These are phyloP conservation scores for Syngnathus rostellatus DNA, from an alignment of 2,797 vertebrate species.

Conservation along the genomic window DNA sequence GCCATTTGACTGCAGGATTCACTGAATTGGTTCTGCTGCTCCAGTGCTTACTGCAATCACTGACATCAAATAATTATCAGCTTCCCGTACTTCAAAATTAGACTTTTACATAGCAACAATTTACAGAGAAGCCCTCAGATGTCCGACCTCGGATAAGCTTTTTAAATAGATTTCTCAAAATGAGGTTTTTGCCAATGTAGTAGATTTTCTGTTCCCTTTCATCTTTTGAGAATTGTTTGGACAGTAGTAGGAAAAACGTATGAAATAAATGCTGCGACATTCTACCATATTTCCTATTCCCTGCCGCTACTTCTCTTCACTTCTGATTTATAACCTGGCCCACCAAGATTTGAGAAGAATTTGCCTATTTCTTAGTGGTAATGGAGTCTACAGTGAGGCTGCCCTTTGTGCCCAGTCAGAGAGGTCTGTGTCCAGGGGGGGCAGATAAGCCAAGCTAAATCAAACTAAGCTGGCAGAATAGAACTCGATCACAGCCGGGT, in stretches of 20 bases:
- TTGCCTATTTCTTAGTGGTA: constrained; percentile 32
- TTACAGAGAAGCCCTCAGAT: background rate
- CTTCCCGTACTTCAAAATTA: constrained; percentile 9
- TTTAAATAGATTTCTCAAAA: background rate
- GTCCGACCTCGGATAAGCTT: background rate
- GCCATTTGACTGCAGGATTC: background rate
- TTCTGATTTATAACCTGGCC: constrained; percentile 28
- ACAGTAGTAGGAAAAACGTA: background rate
- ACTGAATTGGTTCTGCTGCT: constrained; percentile 9
- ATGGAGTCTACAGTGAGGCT: constrained; percentile 40
- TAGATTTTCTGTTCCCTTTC: background rate
- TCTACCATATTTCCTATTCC: too few relatives aligned
- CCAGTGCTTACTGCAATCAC: background rate
- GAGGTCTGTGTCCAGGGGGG: constrained; percentile 49
- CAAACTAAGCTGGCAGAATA: constrained; percentile 55
- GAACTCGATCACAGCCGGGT: constrained; percentile 53
- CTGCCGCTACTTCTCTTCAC: constrained; percentile 23
- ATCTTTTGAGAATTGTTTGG: background rate
- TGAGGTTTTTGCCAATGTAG: background rate
- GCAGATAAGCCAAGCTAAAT: constrained; percentile 51
- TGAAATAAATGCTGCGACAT: background rate
- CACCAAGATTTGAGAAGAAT: constrained; percentile 29
- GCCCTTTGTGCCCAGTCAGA: constrained; percentile 46
- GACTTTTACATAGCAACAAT: background rate
- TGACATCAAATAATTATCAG: constrained; percentile 18